Evolutionary conservation across 1,140 invertebrate genomes (phyloP), one percentile per base, ranked within the genome.

Genomic region (Drosophila cardini): DNA sequence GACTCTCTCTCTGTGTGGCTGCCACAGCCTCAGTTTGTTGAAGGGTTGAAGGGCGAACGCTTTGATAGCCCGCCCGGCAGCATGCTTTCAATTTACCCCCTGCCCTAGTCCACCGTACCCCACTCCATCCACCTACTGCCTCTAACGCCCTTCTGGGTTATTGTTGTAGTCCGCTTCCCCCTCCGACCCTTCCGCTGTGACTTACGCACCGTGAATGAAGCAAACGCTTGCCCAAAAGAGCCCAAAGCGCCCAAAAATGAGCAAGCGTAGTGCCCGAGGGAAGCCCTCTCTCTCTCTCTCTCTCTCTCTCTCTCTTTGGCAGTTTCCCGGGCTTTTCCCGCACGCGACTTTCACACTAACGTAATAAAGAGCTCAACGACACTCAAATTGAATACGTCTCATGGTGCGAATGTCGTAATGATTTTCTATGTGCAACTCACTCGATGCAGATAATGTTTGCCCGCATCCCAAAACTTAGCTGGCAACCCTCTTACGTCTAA

Each of bases 321-420:
- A 26, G 21, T 26, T 32, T n/a, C 32, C 32, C 21, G 11, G 72
- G 57, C 30, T 87, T 79, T 82, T 58, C 57, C 67, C 82, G 80
- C 84, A 89, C 84, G 84, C 84, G 84, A 89, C 84, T 84, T 87
- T 89, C 85, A 89, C 84, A 89, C 85, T 89, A 90, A 90, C 89
- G 84, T 91, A 91, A 91, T 91, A 91, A 91, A 91, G 89, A 91
- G 89, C 89, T 91, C 89, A 91, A 85, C 81, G 89, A 91, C 89
- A 90, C 84, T 91, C 84, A 89, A 91, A 91, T 91, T 86, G 83
- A 86, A 86, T 86, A 87, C 83, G 83, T 87, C 83, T 87, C 83
- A 73, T 86, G 83, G 83, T 86, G 83, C 79, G 83, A 86, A 86
- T 87, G 83, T 48, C 83, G 89, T 91, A 91, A 91, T 91, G 89